Evolutionary conservation across 1,140 invertebrate species (phyloP).

Genomic region (Phymastichus coffea): DNA sequence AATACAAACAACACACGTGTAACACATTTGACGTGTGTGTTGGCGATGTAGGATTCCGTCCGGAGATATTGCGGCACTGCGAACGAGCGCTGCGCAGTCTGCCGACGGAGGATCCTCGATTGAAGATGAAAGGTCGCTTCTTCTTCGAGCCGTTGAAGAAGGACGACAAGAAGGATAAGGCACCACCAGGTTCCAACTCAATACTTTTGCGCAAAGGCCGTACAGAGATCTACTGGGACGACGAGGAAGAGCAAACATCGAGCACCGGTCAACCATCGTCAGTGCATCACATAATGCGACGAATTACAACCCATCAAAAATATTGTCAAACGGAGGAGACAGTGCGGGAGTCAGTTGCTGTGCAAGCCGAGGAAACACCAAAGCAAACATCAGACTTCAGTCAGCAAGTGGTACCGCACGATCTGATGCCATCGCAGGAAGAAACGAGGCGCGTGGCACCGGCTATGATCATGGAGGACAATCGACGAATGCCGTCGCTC

Average conservation of each 20-base stretch:
- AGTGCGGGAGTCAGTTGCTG: conserved; percentile 29
- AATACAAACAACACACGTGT: too few relatives aligned
- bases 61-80: conserved; percentile 51
- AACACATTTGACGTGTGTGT: too few relatives aligned
- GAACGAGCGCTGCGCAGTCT: conserved; percentile 48
- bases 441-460: conserved; percentile 36
- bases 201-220: conserved; percentile 44
- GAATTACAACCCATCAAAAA: conserved; percentile 43
- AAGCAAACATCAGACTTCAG: conserved; percentile 32
- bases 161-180: conserved; percentile 20
- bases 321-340: conserved; percentile 51
- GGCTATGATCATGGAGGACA: too few relatives aligned
- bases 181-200: conserved; percentile 42
- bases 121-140: conserved; percentile 53
- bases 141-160: conserved; percentile 49
- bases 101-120: conserved; percentile 50
- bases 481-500: background rate
- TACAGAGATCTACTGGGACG: conserved; percentile 47
- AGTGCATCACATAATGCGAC: conserved; percentile 10
- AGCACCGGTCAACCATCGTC: background rate
- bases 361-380: conserved; percentile 35
- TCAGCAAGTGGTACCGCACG: conserved; percentile 42
- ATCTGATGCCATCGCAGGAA: conserved; percentile 32
- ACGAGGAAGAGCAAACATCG: conserved; percentile 30
- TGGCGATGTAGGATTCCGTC: conserved; percentile 48